Percentiles rank a stretch among this genome's conserved stretches.
These are phyloP conservation scores for Trichopoda pennipes DNA, from an alignment of 2,888 invertebrate genomes.

Conservation along the genomic window DNA sequence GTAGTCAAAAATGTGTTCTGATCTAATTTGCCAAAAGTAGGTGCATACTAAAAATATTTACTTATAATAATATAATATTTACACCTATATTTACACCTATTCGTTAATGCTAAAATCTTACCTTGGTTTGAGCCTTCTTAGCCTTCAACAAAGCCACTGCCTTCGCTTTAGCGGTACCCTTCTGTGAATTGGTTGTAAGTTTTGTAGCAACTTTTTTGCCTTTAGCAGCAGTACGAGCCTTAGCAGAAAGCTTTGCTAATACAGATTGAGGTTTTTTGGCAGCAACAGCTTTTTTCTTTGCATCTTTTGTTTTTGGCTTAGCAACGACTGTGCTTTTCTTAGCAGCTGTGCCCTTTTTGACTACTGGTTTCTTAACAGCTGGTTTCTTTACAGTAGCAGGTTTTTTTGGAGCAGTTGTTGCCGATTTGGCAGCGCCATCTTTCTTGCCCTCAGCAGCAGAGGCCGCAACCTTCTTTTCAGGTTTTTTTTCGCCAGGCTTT, in stretches of 20 bases:
- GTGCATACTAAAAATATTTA: too few relatives aligned
- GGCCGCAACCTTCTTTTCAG: conserved; percentile 81
- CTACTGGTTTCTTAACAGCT: conserved; percentile 82
- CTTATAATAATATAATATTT: too few relatives aligned
- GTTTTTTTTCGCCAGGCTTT: conserved; percentile 84
- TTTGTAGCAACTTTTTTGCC: conserved; percentile 77
- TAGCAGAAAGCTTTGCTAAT: conserved; percentile 80
- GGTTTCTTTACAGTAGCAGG: conserved; percentile 77
- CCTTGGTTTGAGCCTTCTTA: conserved; percentile 92
- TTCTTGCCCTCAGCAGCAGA: conserved; percentile 81
- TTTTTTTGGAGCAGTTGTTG: conserved; percentile 76
- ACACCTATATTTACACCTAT: too few relatives aligned
- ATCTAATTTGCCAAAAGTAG: too few relatives aligned
- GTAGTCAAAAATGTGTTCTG: too few relatives aligned
- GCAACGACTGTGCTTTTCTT: conserved; percentile 79
- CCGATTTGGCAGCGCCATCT: conserved; percentile 77
- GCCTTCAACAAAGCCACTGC: conserved; percentile 87
- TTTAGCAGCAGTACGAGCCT: conserved; percentile 79
- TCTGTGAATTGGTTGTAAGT: conserved; percentile 80
- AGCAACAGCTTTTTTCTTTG: conserved; percentile 77
- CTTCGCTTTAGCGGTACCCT: conserved; percentile 83
- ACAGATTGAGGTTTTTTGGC: conserved; percentile 80
- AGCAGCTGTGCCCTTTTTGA: conserved; percentile 74
- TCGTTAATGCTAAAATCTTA: conserved; percentile 79
- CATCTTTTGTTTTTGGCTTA: conserved; percentile 78